phyloP scores from a whole-genome alignment of 2,797 vertebrate species.

The Phataginus tricuspis region DNA sequence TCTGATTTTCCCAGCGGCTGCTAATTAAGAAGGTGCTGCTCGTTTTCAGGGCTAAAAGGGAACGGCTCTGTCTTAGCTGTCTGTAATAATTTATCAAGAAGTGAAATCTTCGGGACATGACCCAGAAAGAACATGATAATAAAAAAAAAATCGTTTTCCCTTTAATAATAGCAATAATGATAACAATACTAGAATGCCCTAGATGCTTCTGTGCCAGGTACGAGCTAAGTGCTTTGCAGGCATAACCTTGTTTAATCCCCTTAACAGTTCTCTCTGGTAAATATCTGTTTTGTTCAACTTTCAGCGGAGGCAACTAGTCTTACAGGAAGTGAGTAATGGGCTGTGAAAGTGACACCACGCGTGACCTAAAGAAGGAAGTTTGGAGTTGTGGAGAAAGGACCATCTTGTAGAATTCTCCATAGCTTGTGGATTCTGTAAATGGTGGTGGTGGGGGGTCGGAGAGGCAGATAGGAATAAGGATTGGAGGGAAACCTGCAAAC shows the following conservation, averaged over 20 bases:
- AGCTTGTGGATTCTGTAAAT: background rate
- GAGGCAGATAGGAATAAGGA: background rate
- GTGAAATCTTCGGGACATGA: constrained; percentile 45
- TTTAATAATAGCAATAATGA: background rate
- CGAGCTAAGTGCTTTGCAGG: background rate
- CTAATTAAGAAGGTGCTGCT: constrained; percentile 71
- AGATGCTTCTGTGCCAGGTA: background rate
- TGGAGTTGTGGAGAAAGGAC: background rate
- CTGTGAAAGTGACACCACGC: background rate
- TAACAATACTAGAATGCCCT: background rate
- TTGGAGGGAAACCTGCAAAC: background rate
- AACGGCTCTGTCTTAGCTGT: constrained; percentile 33
- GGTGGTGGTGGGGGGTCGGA: too few relatives aligned
- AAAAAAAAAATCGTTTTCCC: background rate
- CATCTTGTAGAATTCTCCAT: background rate
- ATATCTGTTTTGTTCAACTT: background rate
- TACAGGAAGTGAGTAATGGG: background rate
- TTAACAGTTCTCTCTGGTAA: background rate
- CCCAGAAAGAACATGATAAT: constrained; percentile 36
- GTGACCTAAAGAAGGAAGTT: background rate
- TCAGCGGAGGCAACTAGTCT: background rate
- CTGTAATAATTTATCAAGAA: constrained; percentile 52
- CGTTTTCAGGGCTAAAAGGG: constrained; percentile 34
- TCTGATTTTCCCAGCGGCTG: constrained; percentile 51
- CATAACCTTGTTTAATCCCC: background rate